Evolutionary conservation across 2,888 invertebrate species (phyloP).

Genomic region (Patella depressa): DNA sequence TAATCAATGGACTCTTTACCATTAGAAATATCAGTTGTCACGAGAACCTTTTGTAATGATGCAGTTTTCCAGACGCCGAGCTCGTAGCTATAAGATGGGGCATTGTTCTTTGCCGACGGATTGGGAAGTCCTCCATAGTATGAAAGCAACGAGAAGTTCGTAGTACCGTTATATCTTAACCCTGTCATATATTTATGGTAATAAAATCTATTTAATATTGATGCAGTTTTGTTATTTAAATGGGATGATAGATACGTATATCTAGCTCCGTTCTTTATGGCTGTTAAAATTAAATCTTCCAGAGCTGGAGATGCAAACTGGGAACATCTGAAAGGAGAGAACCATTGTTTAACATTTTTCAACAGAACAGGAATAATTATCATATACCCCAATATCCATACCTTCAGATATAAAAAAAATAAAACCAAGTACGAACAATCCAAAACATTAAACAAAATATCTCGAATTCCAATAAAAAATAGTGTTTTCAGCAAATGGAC

Average conservation of each 20-base stretch:
- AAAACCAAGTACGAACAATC: too few relatives aligned
- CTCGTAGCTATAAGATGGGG: neutral
- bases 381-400: too few relatives aligned
- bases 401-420: too few relatives aligned
- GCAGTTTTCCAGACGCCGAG: neutral
- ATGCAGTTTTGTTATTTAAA: neutral
- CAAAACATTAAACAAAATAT: too few relatives aligned
- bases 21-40: neutral
- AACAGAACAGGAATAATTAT: too few relatives aligned
- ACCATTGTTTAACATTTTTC: too few relatives aligned
- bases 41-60: neutral
- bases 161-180: neutral
- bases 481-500: too few relatives aligned
- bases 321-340: too few relatives aligned
- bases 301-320: too few relatives aligned
- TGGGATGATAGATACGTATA: neutral
- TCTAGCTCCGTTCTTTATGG: neutral
- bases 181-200: neutral
- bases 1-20: neutral
- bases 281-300: neutral
- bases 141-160: neutral
- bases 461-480: too few relatives aligned
- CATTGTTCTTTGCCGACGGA: too few relatives aligned
- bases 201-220: neutral
- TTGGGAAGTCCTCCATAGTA: neutral